Conservation (phyloP, 2,797 vertebrate genomes). For the Lithobates sylvaticus region DNA sequence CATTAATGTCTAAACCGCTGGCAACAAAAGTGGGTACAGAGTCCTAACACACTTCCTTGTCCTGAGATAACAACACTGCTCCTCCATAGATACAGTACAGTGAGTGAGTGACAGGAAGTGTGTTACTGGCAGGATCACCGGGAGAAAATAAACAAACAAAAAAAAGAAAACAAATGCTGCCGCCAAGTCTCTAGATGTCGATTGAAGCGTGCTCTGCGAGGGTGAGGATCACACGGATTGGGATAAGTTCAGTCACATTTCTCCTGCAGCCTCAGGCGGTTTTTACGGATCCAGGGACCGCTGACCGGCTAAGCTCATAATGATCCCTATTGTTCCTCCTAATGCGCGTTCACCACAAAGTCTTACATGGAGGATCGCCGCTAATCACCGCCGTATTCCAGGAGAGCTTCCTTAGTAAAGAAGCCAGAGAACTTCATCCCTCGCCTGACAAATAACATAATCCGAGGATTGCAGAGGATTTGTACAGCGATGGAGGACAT, state of each 20-base stretch:
- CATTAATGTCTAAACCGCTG: too few relatives aligned
- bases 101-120: too few relatives aligned
- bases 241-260: not conserved
- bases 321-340: conserved; percentile 13
- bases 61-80: too few relatives aligned
- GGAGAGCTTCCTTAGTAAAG: not conserved
- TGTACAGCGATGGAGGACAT: not conserved
- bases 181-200: too few relatives aligned
- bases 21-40: too few relatives aligned
- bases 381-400: conserved; percentile 5
- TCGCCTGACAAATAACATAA: conserved; percentile 28
- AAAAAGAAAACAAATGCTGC: too few relatives aligned
- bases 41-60: too few relatives aligned
- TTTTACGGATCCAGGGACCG: not conserved
- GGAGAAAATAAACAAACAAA: too few relatives aligned
- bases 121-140: too few relatives aligned
- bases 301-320: conserved; percentile 1
- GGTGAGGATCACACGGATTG: too few relatives aligned
- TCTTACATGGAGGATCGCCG: not conserved
- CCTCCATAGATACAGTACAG: too few relatives aligned
- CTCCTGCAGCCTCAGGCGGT: not conserved
- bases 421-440: not conserved
- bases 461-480: conserved; percentile 10
- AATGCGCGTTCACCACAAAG: conserved; percentile 32
- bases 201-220: too few relatives aligned